A percentile compares a stretch with the other conserved stretches of the same genome.
Conservation (phyloP, 2,797 vertebrate genomes). For the Pangasius macronema region DNA sequence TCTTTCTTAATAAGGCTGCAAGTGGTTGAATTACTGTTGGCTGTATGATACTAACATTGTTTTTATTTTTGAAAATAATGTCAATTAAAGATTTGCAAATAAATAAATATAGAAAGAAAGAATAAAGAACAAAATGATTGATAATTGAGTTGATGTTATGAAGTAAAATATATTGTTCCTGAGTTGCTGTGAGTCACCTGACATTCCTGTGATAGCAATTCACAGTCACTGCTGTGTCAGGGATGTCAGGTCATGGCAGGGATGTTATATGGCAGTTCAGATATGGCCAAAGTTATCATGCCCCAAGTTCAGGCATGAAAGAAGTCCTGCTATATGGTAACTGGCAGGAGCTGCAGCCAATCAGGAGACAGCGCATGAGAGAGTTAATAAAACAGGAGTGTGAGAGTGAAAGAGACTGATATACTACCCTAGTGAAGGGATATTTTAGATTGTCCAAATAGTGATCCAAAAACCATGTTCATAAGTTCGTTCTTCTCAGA, state of each 20-base stretch:
- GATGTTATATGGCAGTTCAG: neutral
- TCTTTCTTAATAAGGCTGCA: slow-evolving; percentile 11
- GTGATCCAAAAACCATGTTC: neutral
- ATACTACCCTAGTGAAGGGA: neutral
- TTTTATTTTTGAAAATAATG: neutral
- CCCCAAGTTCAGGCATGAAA: neutral
- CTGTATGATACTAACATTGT: neutral
- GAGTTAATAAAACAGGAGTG: neutral
- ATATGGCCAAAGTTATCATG: slow-evolving; percentile 2
- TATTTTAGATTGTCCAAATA: neutral
- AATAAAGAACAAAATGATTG: neutral
- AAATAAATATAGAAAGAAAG: neutral
- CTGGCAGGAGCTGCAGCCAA: neutral
- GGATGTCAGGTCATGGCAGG: neutral
- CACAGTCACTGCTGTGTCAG: neutral
- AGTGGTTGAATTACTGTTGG: slow-evolving; percentile 58
- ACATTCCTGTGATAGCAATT: neutral
- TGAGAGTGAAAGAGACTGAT: neutral
- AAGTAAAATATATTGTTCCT: neutral
- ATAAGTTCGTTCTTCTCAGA: neutral
- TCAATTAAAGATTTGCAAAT: too few species aligned
- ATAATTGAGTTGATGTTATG: neutral
- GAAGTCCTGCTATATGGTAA: neutral
- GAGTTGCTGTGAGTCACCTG: neutral
- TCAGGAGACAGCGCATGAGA: neutral